Evolutionary conservation across 92 coral and sea anemone genomes (phyloP), one percentile per base, ranked within the genome.

Genomic region (Siderastrea radians): DNA sequence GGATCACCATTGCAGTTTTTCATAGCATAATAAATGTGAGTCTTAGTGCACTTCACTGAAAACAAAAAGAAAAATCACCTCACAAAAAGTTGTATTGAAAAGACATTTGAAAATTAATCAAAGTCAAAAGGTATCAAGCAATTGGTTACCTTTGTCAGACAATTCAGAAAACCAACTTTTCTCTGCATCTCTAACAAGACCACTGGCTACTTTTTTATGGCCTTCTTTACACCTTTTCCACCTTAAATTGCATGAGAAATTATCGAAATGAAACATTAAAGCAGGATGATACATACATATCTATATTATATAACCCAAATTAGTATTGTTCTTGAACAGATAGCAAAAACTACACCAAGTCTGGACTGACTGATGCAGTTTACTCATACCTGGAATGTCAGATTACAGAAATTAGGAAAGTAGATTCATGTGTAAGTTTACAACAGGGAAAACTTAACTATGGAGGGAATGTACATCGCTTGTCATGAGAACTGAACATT

Each of bases 1-100:
- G 79, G 63, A 82, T 82, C 87, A 70, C 87, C 87, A 68, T 82
- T 82, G 76, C 87, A 82, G 48, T 82, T 82, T n/a, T 82, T 69
- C 80, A 82, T 82, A 2, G 48, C 66, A 68, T 65, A 70, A 51
- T 82, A 69, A 16, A 68, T 66, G 44, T 82, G 48, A 1, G 66
- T 82, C 48, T 71, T 82, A 3, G 66, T 82, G 13, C 81, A 67
- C 19, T 82, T 82, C 50, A 72, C 87, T 52, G 68, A 68, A 68
- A 68, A 71, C 38, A 26, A 26, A 26, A 26, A 26, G 38, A 26
- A 26, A 26, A 26, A 26, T 26, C 38, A 26, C 38, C 38, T 26
- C 38, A 26, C 38, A 26, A 26, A 26, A 26, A 26, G 38, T 26
- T 26, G 38, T 26, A 26, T 0, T 26, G 38, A 26, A 26, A 26